These are phyloP conservation scores for Rhorus exstirpatorius DNA, from an alignment of 2,888 invertebrate species.

Conservation along the genomic window DNA sequence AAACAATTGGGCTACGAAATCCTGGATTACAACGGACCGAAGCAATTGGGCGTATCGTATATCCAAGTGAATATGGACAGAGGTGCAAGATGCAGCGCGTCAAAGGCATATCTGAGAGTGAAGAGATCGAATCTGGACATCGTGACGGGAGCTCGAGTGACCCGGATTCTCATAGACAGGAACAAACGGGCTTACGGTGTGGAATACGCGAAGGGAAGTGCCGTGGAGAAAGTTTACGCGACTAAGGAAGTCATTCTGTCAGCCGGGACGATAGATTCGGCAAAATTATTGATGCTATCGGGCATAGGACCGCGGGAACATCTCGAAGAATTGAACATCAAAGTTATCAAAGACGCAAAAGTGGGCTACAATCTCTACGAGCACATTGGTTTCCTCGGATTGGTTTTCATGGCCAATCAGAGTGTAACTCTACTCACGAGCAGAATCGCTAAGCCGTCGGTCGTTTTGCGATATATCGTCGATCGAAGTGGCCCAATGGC, in stretches of 20 bases:
- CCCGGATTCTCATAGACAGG: slow-evolving; percentile 78
- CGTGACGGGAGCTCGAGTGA: slow-evolving; percentile 80
- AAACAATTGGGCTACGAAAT: slow-evolving; percentile 83
- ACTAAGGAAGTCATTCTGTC: slow-evolving; percentile 89
- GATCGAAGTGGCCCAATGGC: slow-evolving; percentile 83
- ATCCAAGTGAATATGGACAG: slow-evolving; percentile 87
- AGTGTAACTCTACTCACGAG: slow-evolving; percentile 87
- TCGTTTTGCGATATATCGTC: slow-evolving; percentile 82
- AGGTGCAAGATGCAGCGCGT: slow-evolving; percentile 87
- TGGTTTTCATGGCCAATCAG: slow-evolving; percentile 89
- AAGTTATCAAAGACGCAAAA: slow-evolving; percentile 88
- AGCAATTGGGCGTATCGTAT: slow-evolving; percentile 87
- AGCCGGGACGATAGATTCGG: slow-evolving; percentile 93
- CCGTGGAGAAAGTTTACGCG: slow-evolving; percentile 87
- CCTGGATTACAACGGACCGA: slow-evolving; percentile 85
- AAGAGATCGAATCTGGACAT: slow-evolving; percentile 82
- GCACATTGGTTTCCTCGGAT: slow-evolving; percentile 89
- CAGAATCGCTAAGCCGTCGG: slow-evolving; percentile 76
- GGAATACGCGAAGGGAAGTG: slow-evolving; percentile 87
- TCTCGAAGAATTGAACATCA: slow-evolving; percentile 88
- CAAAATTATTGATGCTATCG: slow-evolving; percentile 91
- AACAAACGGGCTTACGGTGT: slow-evolving; percentile 82
- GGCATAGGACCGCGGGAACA: slow-evolving; percentile 90
- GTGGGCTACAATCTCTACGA: slow-evolving; percentile 91
- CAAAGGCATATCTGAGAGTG: slow-evolving; percentile 87